Evolutionary conservation across 2,113 vertebrate genomes (phyloP), one percentile per base, ranked within the genome.

Genomic region (Paratilapia polleni): DNA sequence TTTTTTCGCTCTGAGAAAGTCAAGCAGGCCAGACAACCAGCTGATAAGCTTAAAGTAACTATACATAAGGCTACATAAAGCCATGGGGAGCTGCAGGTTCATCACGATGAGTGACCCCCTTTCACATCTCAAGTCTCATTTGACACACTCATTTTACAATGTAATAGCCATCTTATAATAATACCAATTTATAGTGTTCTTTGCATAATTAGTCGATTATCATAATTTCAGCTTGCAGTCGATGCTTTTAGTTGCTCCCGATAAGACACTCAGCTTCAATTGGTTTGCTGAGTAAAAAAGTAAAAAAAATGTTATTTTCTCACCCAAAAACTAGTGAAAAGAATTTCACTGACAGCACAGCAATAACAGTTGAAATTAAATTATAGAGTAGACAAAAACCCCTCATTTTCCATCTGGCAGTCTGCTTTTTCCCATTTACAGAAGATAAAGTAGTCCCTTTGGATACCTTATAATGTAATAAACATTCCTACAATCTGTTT

Each of bases 401-500:
- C 4, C 34, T 38, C 0, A 73, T 80, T 38, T 63, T 84, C 81
- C 81, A 84, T 84, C 86, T 89, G 83, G 22, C 43, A 66, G 34
- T 77, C 10, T 61, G 77, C 36, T 15, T 17, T 82, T 85, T 70
- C 38, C 38, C n/a, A 31, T 76, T 85, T 24, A 73, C 31, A 56
- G 10, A 47, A 74, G 8, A 82, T 77, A 63, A 78, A 82, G 24
- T 34, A 43, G 13, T 89, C 74, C 34, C 74, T 77, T 56, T 62
- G 74, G 43, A 88, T 83, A 81, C 22, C 56, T 63, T 76, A 47
- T 58, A 78, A 20, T 78, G 34, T 36, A 88, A 88, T 28, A 63
- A 43, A 73, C 66, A 76, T 81, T 81, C 52, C 77, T 59, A 70
- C 76, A 77, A 74, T 86, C 83, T 87, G 88, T 77, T 77, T 75